Evolutionary conservation across 2,113 vertebrate genomes (phyloP).

Genomic region (Leiothrix lutea): DNA sequence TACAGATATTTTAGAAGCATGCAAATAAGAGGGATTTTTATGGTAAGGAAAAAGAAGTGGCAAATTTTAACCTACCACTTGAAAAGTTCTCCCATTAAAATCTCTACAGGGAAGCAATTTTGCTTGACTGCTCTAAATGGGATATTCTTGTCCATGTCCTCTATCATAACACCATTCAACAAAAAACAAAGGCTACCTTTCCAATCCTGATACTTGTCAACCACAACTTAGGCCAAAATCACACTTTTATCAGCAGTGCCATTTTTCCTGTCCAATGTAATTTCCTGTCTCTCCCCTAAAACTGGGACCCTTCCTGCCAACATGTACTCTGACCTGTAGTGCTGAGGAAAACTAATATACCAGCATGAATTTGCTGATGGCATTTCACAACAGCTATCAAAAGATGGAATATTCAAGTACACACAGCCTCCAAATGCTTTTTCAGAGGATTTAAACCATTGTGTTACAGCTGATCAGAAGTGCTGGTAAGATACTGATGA

Average conservation of each 20-base stretch:
- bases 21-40: not conserved
- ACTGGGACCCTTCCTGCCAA: not conserved
- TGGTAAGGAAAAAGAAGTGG: not conserved
- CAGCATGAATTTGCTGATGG: not conserved
- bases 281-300: not conserved
- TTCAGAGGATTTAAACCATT: constrained; percentile 22
- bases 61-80: not conserved
- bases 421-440: not conserved
- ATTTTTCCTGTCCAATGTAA: not conserved
- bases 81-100: not conserved
- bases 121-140: not conserved
- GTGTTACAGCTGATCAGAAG: not conserved
- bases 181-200: not conserved
- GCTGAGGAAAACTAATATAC: not conserved
- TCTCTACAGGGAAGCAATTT: not conserved
- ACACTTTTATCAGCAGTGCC: not conserved
- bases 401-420: not conserved
- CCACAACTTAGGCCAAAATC: not conserved
- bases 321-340: not conserved
- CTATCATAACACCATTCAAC: not conserved
- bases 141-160: not conserved
- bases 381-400: not conserved
- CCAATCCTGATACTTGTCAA: not conserved
- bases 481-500: not conserved
- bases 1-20: not conserved